Evolutionary conservation across 2,113 vertebrate species (phyloP).

Genomic region (Romanogobio albipinnatus): DNA sequence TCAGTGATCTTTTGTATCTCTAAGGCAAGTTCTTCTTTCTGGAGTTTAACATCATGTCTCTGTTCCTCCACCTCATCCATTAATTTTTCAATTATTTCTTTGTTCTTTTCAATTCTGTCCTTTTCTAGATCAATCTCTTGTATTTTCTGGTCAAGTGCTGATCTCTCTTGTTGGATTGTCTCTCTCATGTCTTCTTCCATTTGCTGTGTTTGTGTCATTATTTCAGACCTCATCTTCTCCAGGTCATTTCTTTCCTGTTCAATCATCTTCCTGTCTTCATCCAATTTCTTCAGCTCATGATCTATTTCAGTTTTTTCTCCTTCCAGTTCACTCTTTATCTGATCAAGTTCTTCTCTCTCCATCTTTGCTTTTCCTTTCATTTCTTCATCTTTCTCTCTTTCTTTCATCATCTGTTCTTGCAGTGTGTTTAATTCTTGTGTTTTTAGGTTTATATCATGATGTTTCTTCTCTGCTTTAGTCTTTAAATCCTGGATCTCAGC

Average conservation of each 20-base stretch:
- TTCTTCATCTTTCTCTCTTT: background rate
- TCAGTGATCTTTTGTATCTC: too few relatives aligned
- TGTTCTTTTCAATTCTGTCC: too few relatives aligned
- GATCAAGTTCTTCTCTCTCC: constrained; percentile 35
- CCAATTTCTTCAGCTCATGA: background rate
- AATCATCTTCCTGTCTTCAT: background rate
- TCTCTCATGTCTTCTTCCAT: background rate
- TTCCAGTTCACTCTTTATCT: background rate
- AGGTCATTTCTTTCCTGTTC: background rate
- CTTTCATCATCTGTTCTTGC: background rate
- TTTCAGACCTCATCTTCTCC: background rate
- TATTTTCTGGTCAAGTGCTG: too few relatives aligned
- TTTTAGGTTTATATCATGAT: background rate
- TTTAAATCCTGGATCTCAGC: background rate
- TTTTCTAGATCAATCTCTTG: too few relatives aligned
- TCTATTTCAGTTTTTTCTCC: background rate
- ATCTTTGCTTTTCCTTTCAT: constrained; percentile 9
- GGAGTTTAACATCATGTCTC: too few relatives aligned
- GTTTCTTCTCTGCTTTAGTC: background rate
- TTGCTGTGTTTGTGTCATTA: background rate
- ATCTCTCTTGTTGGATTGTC: too few relatives aligned
- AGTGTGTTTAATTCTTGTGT: background rate
- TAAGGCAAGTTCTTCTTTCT: too few relatives aligned
- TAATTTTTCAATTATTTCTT: too few relatives aligned
- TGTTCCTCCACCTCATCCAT: too few relatives aligned